These are phyloP conservation scores for Sinhomidia bicolor DNA, from an alignment of 2,888 invertebrate species.

Conservation along the genomic window DNA sequence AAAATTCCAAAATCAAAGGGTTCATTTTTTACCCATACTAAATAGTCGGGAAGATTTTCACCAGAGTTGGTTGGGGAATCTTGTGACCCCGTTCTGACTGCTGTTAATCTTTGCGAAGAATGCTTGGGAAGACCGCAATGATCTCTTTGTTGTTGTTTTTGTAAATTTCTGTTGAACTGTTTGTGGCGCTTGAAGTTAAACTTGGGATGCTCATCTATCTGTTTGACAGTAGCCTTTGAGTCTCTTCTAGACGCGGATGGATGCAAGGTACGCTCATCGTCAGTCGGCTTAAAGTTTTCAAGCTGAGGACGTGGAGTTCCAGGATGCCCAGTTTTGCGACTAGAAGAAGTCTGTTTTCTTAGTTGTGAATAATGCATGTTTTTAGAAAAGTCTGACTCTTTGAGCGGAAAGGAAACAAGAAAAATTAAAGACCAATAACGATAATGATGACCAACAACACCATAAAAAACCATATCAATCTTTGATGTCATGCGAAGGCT, in stretches of 20 bases:
- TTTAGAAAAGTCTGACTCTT: too few species aligned
- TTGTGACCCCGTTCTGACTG: not conserved
- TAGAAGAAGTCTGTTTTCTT: not conserved
- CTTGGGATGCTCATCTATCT: not conserved
- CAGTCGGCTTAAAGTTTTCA: not conserved
- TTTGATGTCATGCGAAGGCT: too few species aligned
- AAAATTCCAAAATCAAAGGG: slow-evolving; percentile 76
- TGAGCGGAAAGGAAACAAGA: too few species aligned
- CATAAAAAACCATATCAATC: too few species aligned
- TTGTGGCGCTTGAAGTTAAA: not conserved
- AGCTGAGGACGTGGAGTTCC: slow-evolving; percentile 51
- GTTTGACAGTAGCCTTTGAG: too few species aligned
- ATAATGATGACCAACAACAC: too few species aligned
- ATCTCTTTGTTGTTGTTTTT: not conserved
- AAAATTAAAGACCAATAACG: too few species aligned
- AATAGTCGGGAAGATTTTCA: slow-evolving; percentile 48
- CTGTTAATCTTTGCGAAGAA: too few species aligned
- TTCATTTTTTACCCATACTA: slow-evolving; percentile 76
- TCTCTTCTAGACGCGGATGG: not conserved
- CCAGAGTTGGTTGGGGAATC: not conserved
- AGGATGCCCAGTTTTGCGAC: slow-evolving; percentile 25
- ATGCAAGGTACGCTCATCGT: not conserved
- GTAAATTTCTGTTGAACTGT: not conserved
- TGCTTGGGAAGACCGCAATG: not conserved
- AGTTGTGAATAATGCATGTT: slow-evolving; percentile 39